Percentiles rank a stretch among this genome's conserved stretches.
Evolutionary conservation across 1,140 invertebrate species (phyloP).

Genomic region (Drosophila persimilis): DNA sequence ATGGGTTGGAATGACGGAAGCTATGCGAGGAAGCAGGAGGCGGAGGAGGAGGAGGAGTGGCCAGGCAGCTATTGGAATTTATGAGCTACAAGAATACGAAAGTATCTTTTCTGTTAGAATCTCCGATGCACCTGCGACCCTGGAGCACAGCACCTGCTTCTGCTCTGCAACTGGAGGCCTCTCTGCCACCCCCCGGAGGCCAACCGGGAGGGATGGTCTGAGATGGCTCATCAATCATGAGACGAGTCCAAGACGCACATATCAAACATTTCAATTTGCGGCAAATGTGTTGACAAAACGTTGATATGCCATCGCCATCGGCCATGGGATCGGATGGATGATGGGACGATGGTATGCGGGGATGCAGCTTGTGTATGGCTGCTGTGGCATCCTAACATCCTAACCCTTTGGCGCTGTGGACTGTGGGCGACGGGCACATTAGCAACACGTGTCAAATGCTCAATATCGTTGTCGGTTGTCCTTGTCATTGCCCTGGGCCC

Average conservation of each 20-base stretch:
- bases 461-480: not conserved
- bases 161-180: no score
- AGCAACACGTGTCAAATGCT: slow-evolving; percentile 73
- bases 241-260: slow-evolving; percentile 19
- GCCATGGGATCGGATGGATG: slow-evolving; percentile 8
- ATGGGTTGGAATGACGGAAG: slow-evolving; percentile 4
- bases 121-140: not conserved
- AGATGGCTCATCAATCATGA: slow-evolving; percentile 45
- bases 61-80: slow-evolving; percentile 31
- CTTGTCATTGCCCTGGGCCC: slow-evolving; percentile 3
- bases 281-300: slow-evolving; percentile 53
- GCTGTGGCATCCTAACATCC: not conserved
- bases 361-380: not conserved
- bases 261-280: slow-evolving; percentile 52
- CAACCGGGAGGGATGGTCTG: not conserved
- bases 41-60: slow-evolving; percentile 1
- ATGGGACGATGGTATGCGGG: not conserved
- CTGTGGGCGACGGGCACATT: slow-evolving; percentile 38
- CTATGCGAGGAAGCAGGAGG: no score
- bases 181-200: no score
- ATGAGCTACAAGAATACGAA: slow-evolving; percentile 28
- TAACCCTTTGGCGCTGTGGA: not conserved
- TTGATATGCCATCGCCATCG: slow-evolving; percentile 24
- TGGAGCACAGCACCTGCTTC: not conserved
- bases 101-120: slow-evolving; percentile 5